phyloP scores from a whole-genome alignment of 2,888 invertebrate genomes.

The Mellilla xanthometata region DNA sequence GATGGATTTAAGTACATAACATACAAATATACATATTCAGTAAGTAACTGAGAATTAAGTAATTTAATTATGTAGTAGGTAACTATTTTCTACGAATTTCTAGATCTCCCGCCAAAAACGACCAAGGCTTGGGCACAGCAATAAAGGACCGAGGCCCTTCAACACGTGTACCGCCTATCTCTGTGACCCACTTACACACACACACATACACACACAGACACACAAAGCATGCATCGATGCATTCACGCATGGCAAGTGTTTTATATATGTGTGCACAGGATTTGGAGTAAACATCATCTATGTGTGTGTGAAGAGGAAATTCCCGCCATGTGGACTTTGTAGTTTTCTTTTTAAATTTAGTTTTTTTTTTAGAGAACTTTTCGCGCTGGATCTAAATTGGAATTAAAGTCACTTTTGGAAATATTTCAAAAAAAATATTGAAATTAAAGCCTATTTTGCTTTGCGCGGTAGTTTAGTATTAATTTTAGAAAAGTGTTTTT shows the following conservation, averaged over 20 bases:
- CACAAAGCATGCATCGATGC: slow-evolving; percentile 51
- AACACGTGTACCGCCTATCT: slow-evolving; percentile 79
- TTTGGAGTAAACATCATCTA: slow-evolving; percentile 50
- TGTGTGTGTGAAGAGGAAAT: slow-evolving; percentile 45
- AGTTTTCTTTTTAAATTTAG: slow-evolving; percentile 17
- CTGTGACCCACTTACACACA: slow-evolving; percentile 77
- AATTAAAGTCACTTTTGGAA: too few species aligned
- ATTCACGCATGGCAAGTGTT: slow-evolving; percentile 30
- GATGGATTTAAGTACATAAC: too few species aligned
- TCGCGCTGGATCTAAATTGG: too few species aligned
- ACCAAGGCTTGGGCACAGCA: slow-evolving; percentile 39
- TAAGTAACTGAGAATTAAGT: too few species aligned
- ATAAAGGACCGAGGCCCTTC: slow-evolving; percentile 69
- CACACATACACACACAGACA: slow-evolving; percentile 30
- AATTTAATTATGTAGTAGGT: too few species aligned
- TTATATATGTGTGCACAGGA: slow-evolving; percentile 38
- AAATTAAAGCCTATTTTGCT: too few species aligned
- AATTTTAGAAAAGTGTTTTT: too few species aligned
- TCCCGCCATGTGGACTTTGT: slow-evolving; percentile 26
- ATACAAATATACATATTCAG: too few species aligned
- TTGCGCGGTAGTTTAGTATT: too few species aligned
- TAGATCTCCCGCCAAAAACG: not conserved
- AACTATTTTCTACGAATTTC: too few species aligned
- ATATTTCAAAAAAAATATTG: too few species aligned
- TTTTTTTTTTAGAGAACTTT: too few species aligned